Evolutionary conservation across 2,888 invertebrate species (phyloP).

Genomic region (Volucella zonaria): DNA sequence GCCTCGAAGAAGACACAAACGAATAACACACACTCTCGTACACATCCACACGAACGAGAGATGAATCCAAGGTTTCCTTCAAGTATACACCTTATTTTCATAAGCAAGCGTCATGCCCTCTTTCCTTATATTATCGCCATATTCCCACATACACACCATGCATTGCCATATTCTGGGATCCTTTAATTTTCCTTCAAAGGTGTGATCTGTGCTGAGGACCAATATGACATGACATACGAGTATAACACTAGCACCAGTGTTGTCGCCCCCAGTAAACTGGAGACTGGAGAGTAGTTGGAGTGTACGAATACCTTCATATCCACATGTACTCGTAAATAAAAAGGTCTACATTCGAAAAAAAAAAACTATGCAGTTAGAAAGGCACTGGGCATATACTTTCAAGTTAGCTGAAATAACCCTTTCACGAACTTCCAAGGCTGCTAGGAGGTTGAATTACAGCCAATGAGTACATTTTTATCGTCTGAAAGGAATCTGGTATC

Average conservation of each 20-base stretch:
- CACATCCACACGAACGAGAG: constrained; percentile 5
- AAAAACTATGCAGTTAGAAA: too few species aligned
- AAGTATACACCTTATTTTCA: constrained; percentile 68
- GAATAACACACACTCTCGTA: constrained; percentile 21
- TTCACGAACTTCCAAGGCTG: too few species aligned
- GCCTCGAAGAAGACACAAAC: constrained; percentile 37
- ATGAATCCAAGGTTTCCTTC: constrained; percentile 53
- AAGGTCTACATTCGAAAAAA: too few species aligned
- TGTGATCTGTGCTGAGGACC: constrained; percentile 64
- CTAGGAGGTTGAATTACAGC: too few species aligned
- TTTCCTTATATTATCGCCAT: background rate
- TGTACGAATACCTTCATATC: too few species aligned
- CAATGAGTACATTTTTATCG: too few species aligned
- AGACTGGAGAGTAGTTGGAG: too few species aligned
- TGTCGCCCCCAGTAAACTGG: too few species aligned
- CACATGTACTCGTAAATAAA: too few species aligned
- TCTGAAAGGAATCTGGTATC: too few species aligned
- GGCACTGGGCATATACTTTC: too few species aligned
- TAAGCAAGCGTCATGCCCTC: constrained; percentile 44
- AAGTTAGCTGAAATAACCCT: too few species aligned
- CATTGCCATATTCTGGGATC: constrained; percentile 37
- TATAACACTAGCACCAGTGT: background rate
- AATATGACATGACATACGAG: constrained; percentile 25
- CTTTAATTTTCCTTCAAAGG: constrained; percentile 64
- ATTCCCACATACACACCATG: background rate